Evolutionary conservation across 2,888 invertebrate species (phyloP), one percentile per base, ranked within the genome.

Genomic region (Lypha dubia): DNA sequence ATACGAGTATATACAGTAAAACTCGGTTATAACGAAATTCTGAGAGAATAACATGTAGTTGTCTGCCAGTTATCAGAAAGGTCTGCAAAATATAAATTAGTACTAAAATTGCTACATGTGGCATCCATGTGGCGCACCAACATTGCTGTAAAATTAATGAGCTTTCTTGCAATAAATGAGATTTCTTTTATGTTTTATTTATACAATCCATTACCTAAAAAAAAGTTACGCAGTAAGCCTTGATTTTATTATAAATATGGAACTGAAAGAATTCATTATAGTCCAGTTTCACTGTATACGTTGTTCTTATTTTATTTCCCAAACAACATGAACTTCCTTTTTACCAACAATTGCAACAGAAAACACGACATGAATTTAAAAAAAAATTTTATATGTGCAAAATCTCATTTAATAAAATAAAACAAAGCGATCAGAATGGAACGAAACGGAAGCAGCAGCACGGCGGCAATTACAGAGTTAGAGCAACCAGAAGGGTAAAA

Each of bases 281-380:
- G n/a, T 17, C 35, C 3, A 58, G 11, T 35, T 58, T 20, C 1
- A 41, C 11, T 62, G 49, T 71, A 20, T 60, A n/a, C 38, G 15
- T 28, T 67, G 13, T 6, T 46, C 13, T 75, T 38, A 51, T 60
- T 63, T 17, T 62, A 32, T 62, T 51, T 74, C 13, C 13, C 60
- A 51, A 84, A 67, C 79, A 76, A 76, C 84, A 73, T 80, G 84
- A 76, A 84, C 79, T 84, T 84, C 84, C 84, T 84, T 80, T 84
- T 75, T 65, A 44, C 17, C 13, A 58, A 15, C 28, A 58, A 38
- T 35, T 20, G 11, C 44, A 68, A 35, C 6, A 38, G 32, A 58
- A 35, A 51, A 41, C 24, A 58, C 38, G 28, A 56, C 41, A 44
- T 46, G 11, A 46, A 76, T 51, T 15, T 41, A 56, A 35, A 67